These are phyloP conservation scores for Hiodon alosoides DNA, from an alignment of 2,113 vertebrate genomes.

Conservation along the genomic window DNA sequence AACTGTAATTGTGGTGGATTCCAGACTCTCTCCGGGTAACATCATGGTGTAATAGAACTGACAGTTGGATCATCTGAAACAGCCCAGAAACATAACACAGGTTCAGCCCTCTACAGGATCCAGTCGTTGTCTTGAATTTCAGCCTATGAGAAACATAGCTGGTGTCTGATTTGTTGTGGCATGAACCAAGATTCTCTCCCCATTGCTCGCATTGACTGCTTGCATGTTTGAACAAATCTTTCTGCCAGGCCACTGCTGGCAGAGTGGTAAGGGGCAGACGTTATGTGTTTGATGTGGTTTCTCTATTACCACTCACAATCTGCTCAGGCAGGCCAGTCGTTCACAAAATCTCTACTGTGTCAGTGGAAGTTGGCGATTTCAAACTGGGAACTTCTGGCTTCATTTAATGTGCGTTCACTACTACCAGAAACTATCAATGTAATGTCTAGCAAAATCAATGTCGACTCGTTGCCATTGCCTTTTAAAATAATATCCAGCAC, in stretches of 20 bases:
- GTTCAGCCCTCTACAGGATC: not conserved
- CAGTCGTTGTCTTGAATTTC: not conserved
- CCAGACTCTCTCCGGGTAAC: too few relatives aligned
- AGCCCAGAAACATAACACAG: too few relatives aligned
- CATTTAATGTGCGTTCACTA: not conserved
- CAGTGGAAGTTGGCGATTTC: slow-evolving; percentile 17
- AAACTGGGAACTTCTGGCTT: not conserved
- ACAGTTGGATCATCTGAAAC: too few relatives aligned
- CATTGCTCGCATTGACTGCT: slow-evolving; percentile 18
- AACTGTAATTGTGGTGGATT: too few relatives aligned
- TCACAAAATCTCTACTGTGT: not conserved
- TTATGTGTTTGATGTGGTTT: slow-evolving; percentile 16
- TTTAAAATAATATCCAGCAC: too few relatives aligned
- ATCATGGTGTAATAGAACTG: too few relatives aligned
- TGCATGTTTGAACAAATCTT: slow-evolving; percentile 6
- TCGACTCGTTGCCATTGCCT: not conserved
- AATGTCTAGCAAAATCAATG: not conserved
- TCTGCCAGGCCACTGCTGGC: not conserved
- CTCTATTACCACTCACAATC: slow-evolving; percentile 9
- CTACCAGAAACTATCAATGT: not conserved
- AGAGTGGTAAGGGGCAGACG: not conserved
- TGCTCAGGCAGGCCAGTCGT: slow-evolving; percentile 19
- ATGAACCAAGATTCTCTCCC: not conserved
- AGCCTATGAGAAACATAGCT: not conserved
- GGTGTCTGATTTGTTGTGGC: not conserved